phyloP scores from a whole-genome alignment of 2,888 invertebrate genomes.

The Euproctis similis region DNA sequence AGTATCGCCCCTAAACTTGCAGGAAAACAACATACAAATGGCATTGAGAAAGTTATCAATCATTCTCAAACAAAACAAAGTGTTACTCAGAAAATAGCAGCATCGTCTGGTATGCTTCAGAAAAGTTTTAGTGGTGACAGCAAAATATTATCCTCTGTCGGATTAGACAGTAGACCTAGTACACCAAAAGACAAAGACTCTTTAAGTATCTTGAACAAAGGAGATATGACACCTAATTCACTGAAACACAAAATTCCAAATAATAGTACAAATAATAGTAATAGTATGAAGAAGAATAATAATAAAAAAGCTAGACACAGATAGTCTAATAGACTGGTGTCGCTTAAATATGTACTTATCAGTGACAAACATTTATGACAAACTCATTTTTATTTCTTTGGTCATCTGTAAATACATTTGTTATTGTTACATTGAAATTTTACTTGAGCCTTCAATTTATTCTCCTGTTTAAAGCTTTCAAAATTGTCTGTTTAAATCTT shows the following conservation, averaged over 20 bases:
- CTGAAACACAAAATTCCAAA: slow-evolving; percentile 71
- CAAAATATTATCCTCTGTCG: slow-evolving; percentile 56
- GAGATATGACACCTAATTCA: slow-evolving; percentile 54
- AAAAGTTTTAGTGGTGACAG: slow-evolving; percentile 59
- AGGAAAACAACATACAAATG: slow-evolving; percentile 70
- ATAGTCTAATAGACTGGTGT: slow-evolving; percentile 51
- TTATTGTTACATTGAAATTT: slow-evolving; percentile 16
- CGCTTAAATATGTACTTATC: slow-evolving; percentile 14
- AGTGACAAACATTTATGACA: slow-evolving; percentile 14
- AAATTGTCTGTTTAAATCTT: slow-evolving; percentile 59
- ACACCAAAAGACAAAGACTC: slow-evolving; percentile 69
- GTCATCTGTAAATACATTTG: slow-evolving; percentile 28
- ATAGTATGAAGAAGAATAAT: slow-evolving; percentile 83
- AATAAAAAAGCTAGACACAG: slow-evolving; percentile 90
- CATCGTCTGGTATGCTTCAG: slow-evolving; percentile 55
- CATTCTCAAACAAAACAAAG: slow-evolving; percentile 54
- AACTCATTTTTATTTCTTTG: slow-evolving; percentile 27
- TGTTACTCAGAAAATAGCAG: slow-evolving; percentile 58
- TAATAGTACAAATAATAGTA: slow-evolving; percentile 43
- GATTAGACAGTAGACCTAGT: slow-evolving; percentile 62
- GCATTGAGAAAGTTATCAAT: slow-evolving; percentile 57
- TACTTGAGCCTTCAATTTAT: slow-evolving; percentile 31
- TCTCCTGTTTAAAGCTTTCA: slow-evolving; percentile 43
- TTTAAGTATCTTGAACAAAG: slow-evolving; percentile 46
- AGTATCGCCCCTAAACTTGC: slow-evolving; percentile 67